Percentiles rank a stretch among this genome's conserved stretches.
phyloP scores from a whole-genome alignment of 2,888 invertebrate species.

The Ochropacha duplaris region DNA sequence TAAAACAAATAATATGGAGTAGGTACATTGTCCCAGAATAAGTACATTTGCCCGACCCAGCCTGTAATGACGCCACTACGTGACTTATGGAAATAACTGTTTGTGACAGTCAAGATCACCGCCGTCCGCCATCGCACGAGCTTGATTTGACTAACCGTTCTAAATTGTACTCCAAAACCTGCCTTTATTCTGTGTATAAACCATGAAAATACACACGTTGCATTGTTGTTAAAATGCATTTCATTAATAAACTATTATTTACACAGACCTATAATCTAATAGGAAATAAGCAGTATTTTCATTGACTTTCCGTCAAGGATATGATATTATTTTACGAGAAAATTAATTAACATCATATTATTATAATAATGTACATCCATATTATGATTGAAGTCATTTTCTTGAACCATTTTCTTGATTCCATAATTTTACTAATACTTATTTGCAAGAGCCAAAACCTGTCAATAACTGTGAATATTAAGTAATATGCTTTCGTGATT shows the following conservation, averaged over 20 bases:
- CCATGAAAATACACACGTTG: background rate
- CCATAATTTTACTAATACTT: background rate
- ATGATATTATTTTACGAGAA: background rate
- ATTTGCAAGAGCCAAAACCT: background rate
- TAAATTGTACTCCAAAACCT: constrained; percentile 30
- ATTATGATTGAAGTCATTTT: too few species aligned
- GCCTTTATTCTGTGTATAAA: constrained; percentile 20
- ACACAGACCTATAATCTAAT: background rate
- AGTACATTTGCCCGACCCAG: constrained; percentile 4
- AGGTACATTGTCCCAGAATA: too few species aligned
- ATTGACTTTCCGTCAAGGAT: background rate
- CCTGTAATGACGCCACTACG: constrained; percentile 44
- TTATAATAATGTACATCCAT: too few species aligned
- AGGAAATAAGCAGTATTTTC: constrained; percentile 2
- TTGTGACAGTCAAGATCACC: constrained; percentile 42
- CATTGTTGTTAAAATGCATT: background rate
- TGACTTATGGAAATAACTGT: constrained; percentile 53
- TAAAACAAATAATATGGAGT: too few species aligned
- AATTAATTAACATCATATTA: too few species aligned
- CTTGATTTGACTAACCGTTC: constrained; percentile 27
- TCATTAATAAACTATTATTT: background rate
- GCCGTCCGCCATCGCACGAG: constrained; percentile 33
- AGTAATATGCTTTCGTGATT: too few species aligned
- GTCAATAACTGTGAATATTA: background rate
- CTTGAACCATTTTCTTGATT: too few species aligned